Percentiles rank a stretch among this genome's conserved stretches.
These are phyloP conservation scores for Tryphoninae sp. DNA, from an alignment of 2,888 invertebrate species.

Conservation along the genomic window DNA sequence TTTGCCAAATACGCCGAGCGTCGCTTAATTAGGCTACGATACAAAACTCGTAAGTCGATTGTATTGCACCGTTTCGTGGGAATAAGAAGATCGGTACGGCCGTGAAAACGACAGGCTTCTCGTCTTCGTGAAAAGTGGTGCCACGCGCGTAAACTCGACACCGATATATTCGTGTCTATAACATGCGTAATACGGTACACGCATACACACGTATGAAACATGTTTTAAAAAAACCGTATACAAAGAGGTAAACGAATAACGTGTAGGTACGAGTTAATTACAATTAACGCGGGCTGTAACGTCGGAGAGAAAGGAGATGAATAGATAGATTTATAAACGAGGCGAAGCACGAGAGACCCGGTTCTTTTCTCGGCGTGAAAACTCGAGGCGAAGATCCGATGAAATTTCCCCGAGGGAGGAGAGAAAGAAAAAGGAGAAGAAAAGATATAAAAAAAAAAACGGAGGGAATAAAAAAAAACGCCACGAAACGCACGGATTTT, in stretches of 20 bases:
- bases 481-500: slow-evolving; percentile 43
- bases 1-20: background rate
- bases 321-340: background rate
- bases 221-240: background rate
- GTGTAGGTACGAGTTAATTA: slow-evolving; percentile 50
- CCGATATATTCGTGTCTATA: too few species aligned
- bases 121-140: background rate
- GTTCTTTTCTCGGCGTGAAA: background rate
- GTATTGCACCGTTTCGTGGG: slow-evolving; percentile 47
- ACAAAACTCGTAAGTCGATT: slow-evolving; percentile 35
- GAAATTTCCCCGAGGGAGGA: background rate
- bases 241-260: slow-evolving; percentile 18
- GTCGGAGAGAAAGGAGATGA: background rate
- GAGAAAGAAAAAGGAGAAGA: background rate
- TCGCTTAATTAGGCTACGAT: slow-evolving; percentile 46
- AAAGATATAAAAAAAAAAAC: slow-evolving; percentile 46
- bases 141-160: background rate
- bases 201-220: background rate
- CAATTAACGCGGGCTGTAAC: slow-evolving; percentile 23
- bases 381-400: background rate
- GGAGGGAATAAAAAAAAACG: slow-evolving; percentile 28
- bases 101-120: slow-evolving; percentile 56
- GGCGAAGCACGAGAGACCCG: slow-evolving; percentile 5
- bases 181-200: background rate
- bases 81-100: slow-evolving; percentile 52